Base-by-base conservation (phyloP, 2,113 vertebrate species). In the Hydrolagus affinis region DNA sequence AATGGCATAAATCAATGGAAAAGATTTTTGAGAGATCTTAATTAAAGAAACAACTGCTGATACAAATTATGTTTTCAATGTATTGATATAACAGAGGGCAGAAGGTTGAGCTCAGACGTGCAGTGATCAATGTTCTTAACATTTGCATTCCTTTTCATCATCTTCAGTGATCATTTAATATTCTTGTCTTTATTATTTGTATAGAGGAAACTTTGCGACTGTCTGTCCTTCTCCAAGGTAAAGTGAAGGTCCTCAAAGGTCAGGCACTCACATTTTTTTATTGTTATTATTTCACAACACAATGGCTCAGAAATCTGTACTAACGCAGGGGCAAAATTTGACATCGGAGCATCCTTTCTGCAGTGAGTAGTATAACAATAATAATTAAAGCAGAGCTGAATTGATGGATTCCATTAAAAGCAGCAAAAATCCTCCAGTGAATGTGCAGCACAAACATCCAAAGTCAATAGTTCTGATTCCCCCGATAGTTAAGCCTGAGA, bases 1-100 rank as follows among this genome's bases (percentile, higher is more conserved):
- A 96, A 97, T 95, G 94, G 90, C 91, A 92, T 89, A 86, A 92
- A 95, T 97, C 95, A 88, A 96, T 96, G 91, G 83, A 90, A 95
- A 95, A 94, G 95, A 95, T 95, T 94, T 94, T 90, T 90, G 90
- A 91, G 91, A 94, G 92, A 95, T 96, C 95, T 97, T 96, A 96
- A 97, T 97, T 97, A 96, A 96, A 96, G 94, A 95, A 96, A 96
- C 95, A 95, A 94, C 94, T 92, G 93, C 95, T 96, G 94, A 96
- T 96, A 97, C 96, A 97, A 97, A 96, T 96, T 93, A 94, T 91
- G 91, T 95, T 97, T 96, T 93, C 92, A 91, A 94, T 95, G 92
- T 94, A 95, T 94, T 93, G 94, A 95, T 90, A 91, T 86, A 66
- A 86, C 25, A 70, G 85, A 89, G 92, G 91, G 91, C 90, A 91